These are phyloP conservation scores for Sceloporus tristichus DNA, from an alignment of 2,113 vertebrate species.

Conservation along the genomic window DNA sequence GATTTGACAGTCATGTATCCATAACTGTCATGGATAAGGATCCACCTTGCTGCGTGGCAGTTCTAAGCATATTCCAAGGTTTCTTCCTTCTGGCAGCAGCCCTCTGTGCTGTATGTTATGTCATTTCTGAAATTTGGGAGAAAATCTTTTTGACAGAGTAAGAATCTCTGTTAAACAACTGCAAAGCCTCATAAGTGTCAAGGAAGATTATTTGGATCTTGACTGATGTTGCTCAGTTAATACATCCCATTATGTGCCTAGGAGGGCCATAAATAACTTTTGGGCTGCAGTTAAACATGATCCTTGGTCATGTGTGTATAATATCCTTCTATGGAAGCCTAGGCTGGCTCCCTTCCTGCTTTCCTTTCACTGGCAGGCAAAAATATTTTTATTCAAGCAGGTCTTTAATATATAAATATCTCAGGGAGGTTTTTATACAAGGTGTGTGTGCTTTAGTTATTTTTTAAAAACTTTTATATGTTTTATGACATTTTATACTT, in stretches of 20 bases:
- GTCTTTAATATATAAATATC: too few species aligned
- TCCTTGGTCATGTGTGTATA: background rate
- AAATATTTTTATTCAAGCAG: too few species aligned
- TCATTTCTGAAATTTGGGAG: background rate
- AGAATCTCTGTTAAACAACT: background rate
- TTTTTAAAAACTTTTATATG: too few species aligned
- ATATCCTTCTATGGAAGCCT: too few species aligned
- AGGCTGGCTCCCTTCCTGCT: too few species aligned
- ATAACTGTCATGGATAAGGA: background rate
- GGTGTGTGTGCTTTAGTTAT: too few species aligned
- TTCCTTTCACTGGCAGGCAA: too few species aligned
- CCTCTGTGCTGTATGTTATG: background rate
- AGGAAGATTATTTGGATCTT: background rate
- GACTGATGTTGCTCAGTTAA: background rate
- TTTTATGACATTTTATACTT: too few species aligned
- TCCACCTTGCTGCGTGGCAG: background rate
- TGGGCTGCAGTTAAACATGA: background rate
- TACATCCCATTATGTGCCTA: background rate
- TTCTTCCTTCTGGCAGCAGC: conserved; percentile 27
- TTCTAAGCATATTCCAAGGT: background rate
- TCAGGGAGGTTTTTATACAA: too few species aligned
- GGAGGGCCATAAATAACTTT: background rate
- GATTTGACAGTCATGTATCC: background rate
- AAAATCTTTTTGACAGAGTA: background rate
- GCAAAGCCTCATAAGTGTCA: background rate